Evolutionary conservation across 2,888 invertebrate species (phyloP), one percentile per base, ranked within the genome.

Genomic region (Melinaea menophilus): DNA sequence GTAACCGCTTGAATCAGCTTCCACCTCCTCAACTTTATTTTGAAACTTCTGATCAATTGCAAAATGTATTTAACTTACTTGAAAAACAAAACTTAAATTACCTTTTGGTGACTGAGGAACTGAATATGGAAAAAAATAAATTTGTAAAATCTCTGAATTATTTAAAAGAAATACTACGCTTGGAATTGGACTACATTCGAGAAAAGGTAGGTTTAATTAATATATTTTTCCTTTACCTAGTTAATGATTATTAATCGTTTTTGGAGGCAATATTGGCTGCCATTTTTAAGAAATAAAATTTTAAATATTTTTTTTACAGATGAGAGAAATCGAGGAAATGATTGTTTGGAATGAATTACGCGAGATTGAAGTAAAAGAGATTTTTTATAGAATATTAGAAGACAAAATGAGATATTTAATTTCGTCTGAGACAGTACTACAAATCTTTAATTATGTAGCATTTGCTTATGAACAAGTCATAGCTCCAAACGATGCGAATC

Each of bases 391-490:
- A 65, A 82, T 90, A 67, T 75, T 90, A 60, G 75, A 82, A 67
- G 77, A 82, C 7, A 86, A 88, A 70, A 92, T 94, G 66, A 90
- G 88, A 51, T 81, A 90, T 34, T 80, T 93, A 41, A 80, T 94
- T 1, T 91, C 93, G 57, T 93, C 93, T 3, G 91, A 93, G 62
- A 88, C 89, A n/a, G 90, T 92, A 5, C 80, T 94, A 56, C 91
- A 93, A 75, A 81, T 94, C 64, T 90, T 91, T 65, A 93, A 93
- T 45, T 93, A 92, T 71, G 91, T 94, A 3, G 93, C 94, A 79
- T 94, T 94, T 74, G 88, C 94, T 0, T 95, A 93, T 75, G 93
- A 94, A 77, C 86, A 90, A 46, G 83, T 93, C 33, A 88, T 94
- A 46, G 92, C 92, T 1, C 86, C 92, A 0, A 94, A 93, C 73